A percentile compares a stretch with the other conserved stretches of the same genome.
These are phyloP conservation scores for Bubalus kerabau DNA, from an alignment of 2,113 vertebrate species.

Conservation along the genomic window DNA sequence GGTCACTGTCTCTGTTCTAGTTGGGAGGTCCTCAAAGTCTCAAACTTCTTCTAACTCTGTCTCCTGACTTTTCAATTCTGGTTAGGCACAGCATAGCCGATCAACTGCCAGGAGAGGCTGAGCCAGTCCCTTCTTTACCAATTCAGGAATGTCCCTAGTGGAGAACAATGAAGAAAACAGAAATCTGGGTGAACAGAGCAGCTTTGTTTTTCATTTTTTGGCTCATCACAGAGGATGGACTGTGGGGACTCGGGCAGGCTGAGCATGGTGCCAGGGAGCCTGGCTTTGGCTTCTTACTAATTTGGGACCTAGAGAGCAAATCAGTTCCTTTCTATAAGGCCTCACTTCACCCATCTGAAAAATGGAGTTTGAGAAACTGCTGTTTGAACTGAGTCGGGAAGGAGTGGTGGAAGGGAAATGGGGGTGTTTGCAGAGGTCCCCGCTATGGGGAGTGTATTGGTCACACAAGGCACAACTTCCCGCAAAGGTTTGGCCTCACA, in stretches of 20 bases:
- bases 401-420: too few relatives aligned
- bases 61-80: not conserved
- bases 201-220: conserved; percentile 20
- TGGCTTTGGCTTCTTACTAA: not conserved
- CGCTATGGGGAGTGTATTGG: not conserved
- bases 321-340: not conserved
- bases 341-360: not conserved
- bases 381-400: not conserved
- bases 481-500: not conserved
- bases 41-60: not conserved
- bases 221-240: not conserved
- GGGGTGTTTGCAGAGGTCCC: not conserved
- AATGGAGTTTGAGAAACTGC: not conserved
- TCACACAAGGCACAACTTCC: not conserved
- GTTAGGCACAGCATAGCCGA: not conserved
- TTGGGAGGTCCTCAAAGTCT: not conserved
- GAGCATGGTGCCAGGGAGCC: not conserved
- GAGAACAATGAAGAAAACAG: conserved; percentile 1
- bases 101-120: not conserved
- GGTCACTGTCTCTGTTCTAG: not conserved
- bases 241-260: not conserved
- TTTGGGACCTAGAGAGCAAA: not conserved
- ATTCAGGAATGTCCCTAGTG: conserved; percentile 57
- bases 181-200: conserved; percentile 47
- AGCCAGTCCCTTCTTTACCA: not conserved